These are phyloP conservation scores for Fragum sueziense DNA, from an alignment of 2,888 invertebrate genomes.

Conservation along the genomic window DNA sequence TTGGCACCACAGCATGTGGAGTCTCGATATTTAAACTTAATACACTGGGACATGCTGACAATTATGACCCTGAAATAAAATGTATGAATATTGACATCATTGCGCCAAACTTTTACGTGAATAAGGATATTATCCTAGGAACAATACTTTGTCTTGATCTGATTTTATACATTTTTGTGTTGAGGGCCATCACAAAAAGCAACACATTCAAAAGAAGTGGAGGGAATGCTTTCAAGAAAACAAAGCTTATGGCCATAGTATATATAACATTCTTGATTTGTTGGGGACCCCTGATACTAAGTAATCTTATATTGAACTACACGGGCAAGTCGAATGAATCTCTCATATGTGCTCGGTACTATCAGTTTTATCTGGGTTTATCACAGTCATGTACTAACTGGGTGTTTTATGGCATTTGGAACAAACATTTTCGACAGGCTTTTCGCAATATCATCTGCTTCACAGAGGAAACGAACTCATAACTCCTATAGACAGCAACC, in stretches of 20 bases:
- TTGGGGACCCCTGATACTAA: background rate
- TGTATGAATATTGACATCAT: background rate
- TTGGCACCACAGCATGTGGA: background rate
- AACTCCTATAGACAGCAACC: too few species aligned
- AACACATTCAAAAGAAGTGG: background rate
- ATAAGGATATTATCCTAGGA: background rate
- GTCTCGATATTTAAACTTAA: background rate
- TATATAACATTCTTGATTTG: background rate
- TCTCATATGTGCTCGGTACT: background rate
- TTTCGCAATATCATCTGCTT: background rate
- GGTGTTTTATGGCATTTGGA: background rate
- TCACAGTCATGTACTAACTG: background rate
- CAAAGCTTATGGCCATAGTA: background rate
- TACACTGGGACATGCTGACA: background rate
- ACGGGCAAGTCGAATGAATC: background rate
- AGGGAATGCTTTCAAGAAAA: background rate
- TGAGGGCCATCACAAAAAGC: background rate
- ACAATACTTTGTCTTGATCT: background rate
- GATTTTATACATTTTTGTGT: background rate
- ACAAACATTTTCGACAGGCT: background rate
- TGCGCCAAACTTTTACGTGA: background rate
- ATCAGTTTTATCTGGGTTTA: background rate
- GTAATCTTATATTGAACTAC: background rate
- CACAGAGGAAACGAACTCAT: background rate
- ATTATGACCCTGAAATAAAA: background rate